Base-by-base conservation (phyloP, 2,797 vertebrate species). In the Ceyx erithaca region DNA sequence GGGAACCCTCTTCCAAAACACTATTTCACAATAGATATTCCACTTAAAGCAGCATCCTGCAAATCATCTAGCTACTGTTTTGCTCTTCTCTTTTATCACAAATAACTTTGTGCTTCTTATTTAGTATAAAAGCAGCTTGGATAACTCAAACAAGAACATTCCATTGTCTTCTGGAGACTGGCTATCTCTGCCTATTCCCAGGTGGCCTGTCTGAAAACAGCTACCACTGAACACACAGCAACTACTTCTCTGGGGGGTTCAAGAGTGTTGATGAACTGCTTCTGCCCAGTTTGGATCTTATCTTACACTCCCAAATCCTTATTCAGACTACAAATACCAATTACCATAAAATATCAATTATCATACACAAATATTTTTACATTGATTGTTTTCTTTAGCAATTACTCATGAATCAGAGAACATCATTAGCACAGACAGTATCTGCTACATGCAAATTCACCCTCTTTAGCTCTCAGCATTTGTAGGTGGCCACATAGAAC, bases 401-500 rank as follows among this genome's bases (percentile, higher is more conserved):
- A 62, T 7, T 21, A 9, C 30, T 79, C 61, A 66, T 35, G 67
- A 89, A 89, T 40, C 46, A 37, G 55, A 33, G 91, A 92, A 49
- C 35, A 33, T 35, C 51, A 86, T 35, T 63, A 81, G 40, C 33
- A 58, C 8, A 72, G 69, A 51, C 2, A 2, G 46, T 26, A 89
- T 75, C 64, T 80, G 51, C 59, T 45, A 6, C 12, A 51, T 5
- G 15, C 19, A 72, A 79, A 89, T 41, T 30, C 16, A n/a, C 19
- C 73, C 40, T 78, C 30, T 37, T 55, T 51, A 6, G 11, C 3
- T 69, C 28, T 41, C 40, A 90, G 67, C 57, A 48, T 17, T 33
- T 31, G 14, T 45, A 54, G 0, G 33, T 19, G 41, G 54, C 40
- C 30, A 11, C 0, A 1, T 1, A 16, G 18, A 54, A 48, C 1